phyloP scores from a whole-genome alignment of 1,140 invertebrate genomes.

The Anadara kagoshimensis region DNA sequence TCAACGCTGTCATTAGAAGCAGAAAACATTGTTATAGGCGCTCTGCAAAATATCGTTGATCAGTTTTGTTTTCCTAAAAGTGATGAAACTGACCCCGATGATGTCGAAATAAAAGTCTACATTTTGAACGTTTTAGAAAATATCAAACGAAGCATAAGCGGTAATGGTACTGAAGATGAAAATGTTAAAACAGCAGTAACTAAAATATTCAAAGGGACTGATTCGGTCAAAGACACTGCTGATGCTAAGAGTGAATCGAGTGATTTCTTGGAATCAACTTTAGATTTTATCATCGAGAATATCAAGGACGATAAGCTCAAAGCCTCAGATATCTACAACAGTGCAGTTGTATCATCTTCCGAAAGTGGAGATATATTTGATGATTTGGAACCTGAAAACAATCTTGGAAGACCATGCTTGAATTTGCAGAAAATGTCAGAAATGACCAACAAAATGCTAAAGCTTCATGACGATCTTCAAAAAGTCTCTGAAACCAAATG shows the following conservation, averaged over 20 bases:
- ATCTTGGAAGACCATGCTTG: slow-evolving; percentile 6
- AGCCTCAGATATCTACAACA: not conserved
- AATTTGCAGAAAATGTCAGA: slow-evolving; percentile 36
- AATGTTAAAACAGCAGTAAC: not conserved
- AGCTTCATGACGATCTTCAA: slow-evolving; percentile 18
- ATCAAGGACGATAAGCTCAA: slow-evolving; percentile 20
- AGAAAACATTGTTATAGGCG: slow-evolving; percentile 26
- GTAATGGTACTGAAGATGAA: not conserved
- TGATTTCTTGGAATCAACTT: slow-evolving; percentile 19
- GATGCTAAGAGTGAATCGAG: not conserved
- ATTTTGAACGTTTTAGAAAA: slow-evolving; percentile 16
- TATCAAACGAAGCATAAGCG: slow-evolving; percentile 18
- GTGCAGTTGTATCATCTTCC: not conserved
- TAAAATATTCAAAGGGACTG: not conserved
- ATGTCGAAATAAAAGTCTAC: slow-evolving; percentile 11
- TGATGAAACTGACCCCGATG: not conserved
- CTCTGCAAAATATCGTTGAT: slow-evolving; percentile 22
- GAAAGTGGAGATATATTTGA: not conserved
- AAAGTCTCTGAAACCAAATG: too few relatives aligned
- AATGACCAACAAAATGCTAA: slow-evolving; percentile 27
- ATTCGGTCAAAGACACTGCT: not conserved
- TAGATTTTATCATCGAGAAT: slow-evolving; percentile 26
- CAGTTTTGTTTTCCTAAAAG: slow-evolving; percentile 7
- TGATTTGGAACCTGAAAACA: not conserved
- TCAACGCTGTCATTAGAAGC: slow-evolving; percentile 35